Evolutionary conservation across 37 sponge, comb jelly and placozoan species (phyloP).

Genomic region (Halisarca cf. caerulea): DNA sequence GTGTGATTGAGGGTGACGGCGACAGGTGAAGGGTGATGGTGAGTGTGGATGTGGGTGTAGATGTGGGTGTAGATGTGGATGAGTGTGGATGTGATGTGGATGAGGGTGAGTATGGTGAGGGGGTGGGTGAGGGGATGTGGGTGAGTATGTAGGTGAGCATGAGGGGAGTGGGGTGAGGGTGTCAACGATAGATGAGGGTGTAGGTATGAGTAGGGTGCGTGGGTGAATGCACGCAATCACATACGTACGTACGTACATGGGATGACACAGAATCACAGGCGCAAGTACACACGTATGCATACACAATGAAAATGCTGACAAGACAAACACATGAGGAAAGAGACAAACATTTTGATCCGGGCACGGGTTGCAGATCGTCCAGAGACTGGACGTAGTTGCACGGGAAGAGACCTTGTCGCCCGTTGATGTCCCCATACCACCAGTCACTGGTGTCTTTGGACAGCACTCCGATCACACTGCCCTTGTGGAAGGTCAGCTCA

Average conservation of each 20-base stretch:
- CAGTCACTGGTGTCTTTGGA: constrained; percentile 61
- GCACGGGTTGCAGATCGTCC: constrained; percentile 31
- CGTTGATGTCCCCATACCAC: constrained; percentile 83
- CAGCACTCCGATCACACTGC: constrained; percentile 76
- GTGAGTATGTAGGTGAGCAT: not conserved
- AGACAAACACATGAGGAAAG: not conserved
- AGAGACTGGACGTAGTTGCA: constrained; percentile 78
- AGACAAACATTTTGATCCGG: constrained; percentile 49
- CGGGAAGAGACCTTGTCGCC: constrained; percentile 71
- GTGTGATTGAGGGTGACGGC: not conserved
- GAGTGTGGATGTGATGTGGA: not conserved
- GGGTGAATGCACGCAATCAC: not conserved
- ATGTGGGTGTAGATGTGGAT: no score
- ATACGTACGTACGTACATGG: not conserved
- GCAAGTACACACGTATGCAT: not conserved
- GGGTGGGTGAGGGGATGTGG: not conserved
- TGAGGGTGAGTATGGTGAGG: not conserved
- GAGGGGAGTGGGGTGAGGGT: not conserved
- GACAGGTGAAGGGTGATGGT: no score
- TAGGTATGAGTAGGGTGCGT: no score
- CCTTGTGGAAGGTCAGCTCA: constrained; percentile 87
- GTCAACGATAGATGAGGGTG: not conserved
- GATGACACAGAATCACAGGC: not conserved
- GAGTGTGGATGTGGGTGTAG: no score
- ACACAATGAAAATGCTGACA: no score